Percentiles rank a stretch among this genome's conserved stretches.
Evolutionary conservation across 2,888 invertebrate genomes (phyloP).

Genomic region (Sycophila texana): DNA sequence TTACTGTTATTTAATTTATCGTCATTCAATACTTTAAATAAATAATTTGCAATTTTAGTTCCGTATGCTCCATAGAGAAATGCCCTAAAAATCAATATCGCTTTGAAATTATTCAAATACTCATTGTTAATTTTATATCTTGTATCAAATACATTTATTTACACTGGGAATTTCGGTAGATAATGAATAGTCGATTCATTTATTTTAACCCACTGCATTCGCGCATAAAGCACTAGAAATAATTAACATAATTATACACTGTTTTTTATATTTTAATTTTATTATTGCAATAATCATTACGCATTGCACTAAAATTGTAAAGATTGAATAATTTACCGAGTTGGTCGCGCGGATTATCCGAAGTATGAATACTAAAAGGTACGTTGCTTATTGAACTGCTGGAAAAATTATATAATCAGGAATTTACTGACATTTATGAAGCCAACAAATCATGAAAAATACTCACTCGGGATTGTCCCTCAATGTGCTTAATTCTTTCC

Average conservation of each 20-base stretch:
- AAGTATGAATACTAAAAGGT: not conserved
- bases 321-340: not conserved
- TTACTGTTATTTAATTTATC: not conserved
- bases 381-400: not conserved
- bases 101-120: not conserved
- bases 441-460: not conserved
- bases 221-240: not conserved
- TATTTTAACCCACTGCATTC: not conserved
- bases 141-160: not conserved
- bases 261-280: no score
- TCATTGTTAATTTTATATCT: not conserved
- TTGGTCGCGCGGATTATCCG: not conserved
- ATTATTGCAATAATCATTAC: not conserved
- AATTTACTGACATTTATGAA: no score
- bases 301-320: not conserved
- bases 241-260: no score
- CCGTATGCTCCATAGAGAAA: not conserved
- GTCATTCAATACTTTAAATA: not conserved
- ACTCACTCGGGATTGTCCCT: not conserved
- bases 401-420: not conserved
- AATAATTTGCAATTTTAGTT: not conserved
- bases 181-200: not conserved
- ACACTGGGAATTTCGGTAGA: not conserved
- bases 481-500: not conserved
- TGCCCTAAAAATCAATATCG: not conserved